Evolutionary conservation across 2,888 invertebrate species (phyloP), one percentile per base, ranked within the genome.

Genomic region (Brachyopa scutellaris): DNA sequence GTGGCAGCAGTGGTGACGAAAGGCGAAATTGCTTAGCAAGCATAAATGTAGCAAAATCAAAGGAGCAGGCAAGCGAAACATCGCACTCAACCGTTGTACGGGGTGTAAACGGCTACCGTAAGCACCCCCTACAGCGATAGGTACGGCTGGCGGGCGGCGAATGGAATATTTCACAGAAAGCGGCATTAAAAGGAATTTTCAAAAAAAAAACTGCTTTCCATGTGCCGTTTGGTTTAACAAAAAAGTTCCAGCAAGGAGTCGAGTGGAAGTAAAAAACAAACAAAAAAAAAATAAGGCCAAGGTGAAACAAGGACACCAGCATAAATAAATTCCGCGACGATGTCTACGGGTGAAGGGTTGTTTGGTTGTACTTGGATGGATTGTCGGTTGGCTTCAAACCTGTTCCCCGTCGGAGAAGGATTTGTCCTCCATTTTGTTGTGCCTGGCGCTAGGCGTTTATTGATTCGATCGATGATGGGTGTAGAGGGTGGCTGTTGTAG

Each of bases 221-320:
- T 53, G 42, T 11, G 61, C 40, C 53, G 9, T 11, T 66, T 66
- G 31, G 51, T 51, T 33, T 13, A 15, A 26, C 9, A 8, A 45
- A 9, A 33, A 36, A 4, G 29, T 7, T 1, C 4, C 29, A 42
- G 6, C 42, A 49, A 17, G 15, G 26, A 13, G 45, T 15, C 13
- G 21, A 40, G 40, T n/a, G 40, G 4, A 17, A 51, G 8, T 0
- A 51, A n/a, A 4, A n/a, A 38, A 33, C 9, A 47, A 5, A 36
- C 9, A 19, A 9, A 21, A 17, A 29, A 62, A 53, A 73, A 55
- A 57, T 53, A 69, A 69, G 67, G 51, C 69, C 79, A 80, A 80
- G 79, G 79, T 80, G 79, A 80, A 69, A 64, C 79, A 74, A 80
- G 79, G 79, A 62, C 79, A 80, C 33, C 55, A 13, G 47, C 36